Conservation (phyloP, 1,140 invertebrate species). For the Heliconius nattereri region DNA sequence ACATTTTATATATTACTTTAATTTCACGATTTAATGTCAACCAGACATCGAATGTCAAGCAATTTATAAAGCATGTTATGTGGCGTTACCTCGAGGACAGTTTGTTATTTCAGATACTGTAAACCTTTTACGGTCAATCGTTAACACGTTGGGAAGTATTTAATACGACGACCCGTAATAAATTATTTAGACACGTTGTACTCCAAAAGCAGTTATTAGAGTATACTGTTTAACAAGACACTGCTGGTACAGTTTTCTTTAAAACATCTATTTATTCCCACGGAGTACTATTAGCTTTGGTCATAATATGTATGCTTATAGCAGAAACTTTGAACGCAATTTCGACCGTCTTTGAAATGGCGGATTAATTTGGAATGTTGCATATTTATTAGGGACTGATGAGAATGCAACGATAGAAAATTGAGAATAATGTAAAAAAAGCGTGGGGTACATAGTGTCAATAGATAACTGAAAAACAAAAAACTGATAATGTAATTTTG, state of each 20-base stretch:
- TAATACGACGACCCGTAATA: neutral
- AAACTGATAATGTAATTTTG: no score
- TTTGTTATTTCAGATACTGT: neutral
- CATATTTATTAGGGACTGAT: no score
- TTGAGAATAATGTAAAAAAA: no score
- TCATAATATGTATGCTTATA: no score
- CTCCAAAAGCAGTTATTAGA: neutral
- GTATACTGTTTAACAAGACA: neutral
- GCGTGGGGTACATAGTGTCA: no score
- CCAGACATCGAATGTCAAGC: neutral
- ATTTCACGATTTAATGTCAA: neutral
- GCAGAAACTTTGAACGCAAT: no score
- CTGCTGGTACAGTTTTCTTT: neutral
- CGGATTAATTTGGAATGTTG: no score
- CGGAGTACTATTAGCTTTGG: no score
- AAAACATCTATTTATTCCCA: neutral
- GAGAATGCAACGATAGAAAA: no score
- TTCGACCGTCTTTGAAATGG: no score
- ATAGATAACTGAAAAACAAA: no score
- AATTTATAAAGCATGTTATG: neutral
- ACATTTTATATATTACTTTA: no score
- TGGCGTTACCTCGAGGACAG: neutral
- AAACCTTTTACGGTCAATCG: conserved; percentile 12
- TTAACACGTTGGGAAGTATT: conserved; percentile 9
- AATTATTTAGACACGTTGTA: neutral